Conservation (phyloP, 1,140 invertebrate species). For the Leguminivora glycinivorella region DNA sequence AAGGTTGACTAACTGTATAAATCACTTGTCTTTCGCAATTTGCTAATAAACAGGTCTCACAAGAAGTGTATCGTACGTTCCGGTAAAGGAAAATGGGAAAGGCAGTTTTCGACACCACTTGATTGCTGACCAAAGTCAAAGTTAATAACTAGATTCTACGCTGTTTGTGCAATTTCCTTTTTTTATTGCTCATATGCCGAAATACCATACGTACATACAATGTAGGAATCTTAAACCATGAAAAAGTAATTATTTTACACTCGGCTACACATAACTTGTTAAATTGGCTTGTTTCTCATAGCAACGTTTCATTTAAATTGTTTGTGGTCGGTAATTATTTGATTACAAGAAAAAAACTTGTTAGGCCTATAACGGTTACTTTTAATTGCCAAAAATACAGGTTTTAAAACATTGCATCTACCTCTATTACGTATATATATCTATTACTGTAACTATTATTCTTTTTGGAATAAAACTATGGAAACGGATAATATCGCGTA, state of each 20-base stretch:
- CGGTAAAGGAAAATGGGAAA: constrained; percentile 12
- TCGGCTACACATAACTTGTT: neutral
- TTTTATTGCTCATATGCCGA: neutral
- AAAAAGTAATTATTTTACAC: neutral
- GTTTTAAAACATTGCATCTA: no score
- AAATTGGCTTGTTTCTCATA: neutral
- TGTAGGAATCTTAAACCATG: neutral
- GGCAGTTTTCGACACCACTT: neutral
- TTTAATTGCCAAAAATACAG: no score
- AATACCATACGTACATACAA: neutral
- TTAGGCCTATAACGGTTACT: no score
- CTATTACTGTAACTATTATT: no score
- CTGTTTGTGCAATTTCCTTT: constrained; percentile 4
- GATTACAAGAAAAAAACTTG: no score
- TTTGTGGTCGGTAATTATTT: no score
- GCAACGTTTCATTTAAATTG: no score
- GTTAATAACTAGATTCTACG: neutral
- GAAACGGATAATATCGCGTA: no score
- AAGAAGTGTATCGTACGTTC: constrained; percentile 7
- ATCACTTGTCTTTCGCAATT: neutral
- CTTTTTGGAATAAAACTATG: no score
- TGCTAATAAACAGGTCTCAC: neutral
- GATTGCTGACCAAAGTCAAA: neutral
- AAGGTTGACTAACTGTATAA: neutral
- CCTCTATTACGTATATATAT: no score